phyloP scores from a whole-genome alignment of 2,113 vertebrate genomes.

The Scalopus aquaticus region DNA sequence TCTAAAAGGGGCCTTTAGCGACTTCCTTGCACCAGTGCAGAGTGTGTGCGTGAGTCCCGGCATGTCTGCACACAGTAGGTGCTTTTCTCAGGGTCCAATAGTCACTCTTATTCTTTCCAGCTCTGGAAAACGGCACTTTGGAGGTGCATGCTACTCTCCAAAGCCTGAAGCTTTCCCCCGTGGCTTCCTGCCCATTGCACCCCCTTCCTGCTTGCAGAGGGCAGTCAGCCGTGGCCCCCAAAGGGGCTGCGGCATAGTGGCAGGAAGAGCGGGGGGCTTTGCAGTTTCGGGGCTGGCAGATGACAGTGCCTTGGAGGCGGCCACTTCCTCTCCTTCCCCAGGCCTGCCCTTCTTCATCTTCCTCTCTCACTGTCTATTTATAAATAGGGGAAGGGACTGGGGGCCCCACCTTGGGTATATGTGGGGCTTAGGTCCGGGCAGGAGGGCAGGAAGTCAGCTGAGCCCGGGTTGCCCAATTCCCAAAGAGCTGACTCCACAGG shows the following conservation, averaged over 20 bases:
- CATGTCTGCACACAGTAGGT: neutral
- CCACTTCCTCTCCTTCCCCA: neutral
- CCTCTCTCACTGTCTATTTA: conserved; percentile 46
- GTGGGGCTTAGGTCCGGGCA: neutral
- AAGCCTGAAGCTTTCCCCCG: neutral
- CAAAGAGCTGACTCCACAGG: neutral
- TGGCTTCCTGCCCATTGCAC: neutral
- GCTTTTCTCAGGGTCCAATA: neutral
- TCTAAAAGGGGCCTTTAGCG: neutral
- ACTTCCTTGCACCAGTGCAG: neutral
- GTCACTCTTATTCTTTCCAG: neutral
- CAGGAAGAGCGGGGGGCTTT: neutral
- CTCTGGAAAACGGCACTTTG: neutral
- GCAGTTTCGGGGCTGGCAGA: neutral
- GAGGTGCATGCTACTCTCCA: accelerated
- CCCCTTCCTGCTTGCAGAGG: neutral
- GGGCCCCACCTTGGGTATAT: neutral
- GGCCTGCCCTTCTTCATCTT: neutral
- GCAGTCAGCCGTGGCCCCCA: neutral
- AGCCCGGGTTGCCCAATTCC: neutral
- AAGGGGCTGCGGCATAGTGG: neutral
- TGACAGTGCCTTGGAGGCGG: neutral
- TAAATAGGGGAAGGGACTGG: conserved; percentile 46
- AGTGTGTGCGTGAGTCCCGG: neutral
- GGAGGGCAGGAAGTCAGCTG: neutral